Evolutionary conservation across 1,140 invertebrate species (phyloP).

Genomic region (Lordiphosa stackelbergi): DNA sequence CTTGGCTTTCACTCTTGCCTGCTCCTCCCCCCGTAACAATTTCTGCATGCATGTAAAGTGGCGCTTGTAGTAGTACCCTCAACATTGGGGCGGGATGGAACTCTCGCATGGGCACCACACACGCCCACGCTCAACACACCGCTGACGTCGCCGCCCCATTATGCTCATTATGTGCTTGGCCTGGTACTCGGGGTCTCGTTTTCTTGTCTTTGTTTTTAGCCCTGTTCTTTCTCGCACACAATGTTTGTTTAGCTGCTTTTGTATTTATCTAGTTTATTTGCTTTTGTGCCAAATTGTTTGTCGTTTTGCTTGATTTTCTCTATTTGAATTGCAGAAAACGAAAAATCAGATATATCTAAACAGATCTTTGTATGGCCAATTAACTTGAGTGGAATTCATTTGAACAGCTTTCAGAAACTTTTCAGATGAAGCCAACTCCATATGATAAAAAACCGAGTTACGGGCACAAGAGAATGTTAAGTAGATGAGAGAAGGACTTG

Average conservation of each 20-base stretch:
- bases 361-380: too few species aligned
- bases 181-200: conserved; percentile 8
- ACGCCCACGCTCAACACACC: conserved; percentile 6
- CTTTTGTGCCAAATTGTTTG: conserved; percentile 8
- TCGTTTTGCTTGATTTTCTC: conserved; percentile 5
- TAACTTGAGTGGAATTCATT: too few species aligned
- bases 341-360: neutral
- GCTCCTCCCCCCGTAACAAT: conserved; percentile 4
- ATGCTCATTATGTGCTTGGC: conserved; percentile 19
- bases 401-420: too few species aligned
- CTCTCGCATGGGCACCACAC: neutral
- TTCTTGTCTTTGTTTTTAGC: conserved; percentile 9
- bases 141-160: conserved; percentile 2
- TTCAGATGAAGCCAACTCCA: too few species aligned
- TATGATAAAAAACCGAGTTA: too few species aligned
- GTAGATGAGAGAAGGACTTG: too few species aligned
- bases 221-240: too few species aligned
- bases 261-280: conserved; percentile 21
- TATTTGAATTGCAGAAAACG: neutral
- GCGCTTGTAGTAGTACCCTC: conserved; percentile 1
- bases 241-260: conserved; percentile 4
- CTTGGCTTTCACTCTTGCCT: neutral
- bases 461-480: too few species aligned
- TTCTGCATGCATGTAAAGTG: conserved; percentile 7
- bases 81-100: neutral